Base-by-base conservation (phyloP, 2,113 vertebrate species). In the Acanthisitta chloris region DNA sequence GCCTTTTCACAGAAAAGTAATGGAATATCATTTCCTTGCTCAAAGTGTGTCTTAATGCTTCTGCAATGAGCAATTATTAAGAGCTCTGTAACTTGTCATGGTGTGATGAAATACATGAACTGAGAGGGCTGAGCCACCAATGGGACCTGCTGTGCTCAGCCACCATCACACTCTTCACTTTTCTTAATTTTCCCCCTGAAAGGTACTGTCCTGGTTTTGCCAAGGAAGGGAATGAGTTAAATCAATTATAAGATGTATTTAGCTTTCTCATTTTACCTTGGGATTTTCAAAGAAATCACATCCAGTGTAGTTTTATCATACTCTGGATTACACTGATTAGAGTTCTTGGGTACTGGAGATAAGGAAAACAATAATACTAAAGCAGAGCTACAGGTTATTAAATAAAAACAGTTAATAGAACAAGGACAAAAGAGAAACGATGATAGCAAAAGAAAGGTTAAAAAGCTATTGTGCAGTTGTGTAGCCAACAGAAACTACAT, bases 321-420 rank as follows among this genome's bases (percentile, higher is more conserved):
- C 4, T 3, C 48, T 89, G 84, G 89, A 57, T 94, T 92, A 81
- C 57, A 49, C 65, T 66, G 84, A 85, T 92, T 78, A 85, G 70
- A 82, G 36, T 89, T 94, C 48, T 82, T 82, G 82, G 77, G 45
- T 82, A 19, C 48, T 81, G 52, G 26, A 76, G 89, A 89, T 93
- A 94, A 93, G 87, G 42, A 90, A 92, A 90, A 87, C 61, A 91
- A 24, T 80, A 80, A 77, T 33, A 61, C 36, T 94, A 70, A 80
- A 94, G 62, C 58, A 66, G 54, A 94, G 46, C 62, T 93, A 69
- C 31, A 43, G 49, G 58, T 92, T 82, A 72, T 94, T 95, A 85
- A 95, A 76, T 92, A 80, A 80, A 90, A 94, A 6, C 51, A 25
- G 54, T 46, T 90, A 79, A 65, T 36, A 80, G 74, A 86, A 66